Evolutionary conservation across 2,888 invertebrate genomes (phyloP), one percentile per base, ranked within the genome.

Genomic region (Limnephilus auricula): DNA sequence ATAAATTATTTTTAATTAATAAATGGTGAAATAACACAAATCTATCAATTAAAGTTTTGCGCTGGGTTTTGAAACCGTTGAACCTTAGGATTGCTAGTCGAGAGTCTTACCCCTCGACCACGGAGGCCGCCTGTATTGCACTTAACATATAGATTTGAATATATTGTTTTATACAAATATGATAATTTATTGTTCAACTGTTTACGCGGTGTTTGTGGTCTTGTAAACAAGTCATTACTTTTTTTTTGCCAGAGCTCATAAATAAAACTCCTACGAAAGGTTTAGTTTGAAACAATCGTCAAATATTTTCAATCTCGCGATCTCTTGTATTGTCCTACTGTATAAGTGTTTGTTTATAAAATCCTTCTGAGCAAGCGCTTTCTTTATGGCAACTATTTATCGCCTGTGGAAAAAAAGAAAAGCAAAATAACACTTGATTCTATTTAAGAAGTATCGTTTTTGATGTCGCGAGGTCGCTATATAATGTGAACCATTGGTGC

Each of bases 361-460:
- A 79, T 87, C 80, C 45, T 91, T 65, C 88, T 45, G 80, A 88
- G 79, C 5, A 78, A 78, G 87, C 87, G 12, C 31, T 87, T 87
- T 87, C 32, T 87, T 87, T 78, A 87, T 65, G 87, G 31, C 87
- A 87, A 34, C 78, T 78, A 31, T 87, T 87, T 65, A 15, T 34
- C 87, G 87, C 78, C 34, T 65, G 65, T 25, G 18, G 78, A 87
- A 87, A 87, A 65, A 50, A 13, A 65, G 13, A 40, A 85, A 85
- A 87, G 25, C 18, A 18, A 18, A 30, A 34, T 18, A 31, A 65
- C 87, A 12, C 34, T 78, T 65, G n/a, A 65, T 87, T 87, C 12
- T 6, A 12, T 15, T 78, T 50, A 65, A 5, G 15, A 65, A 50
- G 32, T 40, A 45, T 86, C 50, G 30, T 87, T n/a, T 89, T 37